Evolutionary conservation across 2,888 invertebrate genomes (phyloP).

Genomic region (Agonum fuliginosum): DNA sequence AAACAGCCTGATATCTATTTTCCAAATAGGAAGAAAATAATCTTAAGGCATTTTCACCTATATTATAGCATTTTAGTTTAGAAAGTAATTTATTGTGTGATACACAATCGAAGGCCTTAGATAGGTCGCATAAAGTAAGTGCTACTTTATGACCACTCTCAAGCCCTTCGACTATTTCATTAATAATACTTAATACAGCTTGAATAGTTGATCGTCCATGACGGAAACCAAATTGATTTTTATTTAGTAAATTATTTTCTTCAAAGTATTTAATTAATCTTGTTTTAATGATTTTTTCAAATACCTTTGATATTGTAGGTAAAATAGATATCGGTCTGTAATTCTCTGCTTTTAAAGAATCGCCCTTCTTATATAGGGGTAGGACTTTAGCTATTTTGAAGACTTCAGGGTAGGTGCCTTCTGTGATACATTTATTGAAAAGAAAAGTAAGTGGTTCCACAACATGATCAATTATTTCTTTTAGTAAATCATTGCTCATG

Average conservation of each 20-base stretch:
- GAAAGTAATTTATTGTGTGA: neutral
- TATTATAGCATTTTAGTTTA: neutral
- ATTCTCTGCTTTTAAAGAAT: neutral
- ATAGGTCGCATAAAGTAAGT: neutral
- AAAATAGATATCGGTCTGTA: conserved; percentile 12
- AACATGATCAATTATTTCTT: neutral
- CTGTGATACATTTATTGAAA: neutral
- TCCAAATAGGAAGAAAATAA: neutral
- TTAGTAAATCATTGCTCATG: neutral
- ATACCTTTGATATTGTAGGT: conserved; percentile 19
- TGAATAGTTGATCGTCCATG: neutral
- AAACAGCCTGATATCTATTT: neutral
- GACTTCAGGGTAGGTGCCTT: neutral
- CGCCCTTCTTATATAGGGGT: neutral
- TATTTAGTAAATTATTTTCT: neutral
- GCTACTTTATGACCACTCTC: too few relatives aligned
- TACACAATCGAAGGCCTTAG: neutral
- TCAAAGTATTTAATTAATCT: neutral
- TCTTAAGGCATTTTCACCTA: neutral
- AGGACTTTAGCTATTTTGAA: neutral
- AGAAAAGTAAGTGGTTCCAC: neutral
- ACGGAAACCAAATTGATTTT: too few relatives aligned
- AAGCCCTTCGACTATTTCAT: neutral
- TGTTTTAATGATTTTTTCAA: conserved; percentile 6
- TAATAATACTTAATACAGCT: conserved; percentile 6